phyloP scores from a whole-genome alignment of 1,140 invertebrate species.

The Chironomus tepperi region DNA sequence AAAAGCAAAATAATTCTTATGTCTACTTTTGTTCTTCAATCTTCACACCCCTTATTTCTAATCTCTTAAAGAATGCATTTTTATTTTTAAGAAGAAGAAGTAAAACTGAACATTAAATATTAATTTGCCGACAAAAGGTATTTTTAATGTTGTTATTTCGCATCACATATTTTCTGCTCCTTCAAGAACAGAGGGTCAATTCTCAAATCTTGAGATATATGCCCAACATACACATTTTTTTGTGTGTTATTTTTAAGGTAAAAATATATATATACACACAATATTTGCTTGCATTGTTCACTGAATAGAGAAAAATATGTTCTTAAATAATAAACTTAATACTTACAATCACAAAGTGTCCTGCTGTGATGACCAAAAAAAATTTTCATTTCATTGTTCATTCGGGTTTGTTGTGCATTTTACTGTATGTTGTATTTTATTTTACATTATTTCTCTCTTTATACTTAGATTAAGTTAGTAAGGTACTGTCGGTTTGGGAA shows the following conservation, averaged over 20 bases:
- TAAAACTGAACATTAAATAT: background rate
- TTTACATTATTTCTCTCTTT: too few relatives aligned
- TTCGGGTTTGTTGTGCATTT: too few relatives aligned
- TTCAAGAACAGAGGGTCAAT: background rate
- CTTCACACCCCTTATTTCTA: too few relatives aligned
- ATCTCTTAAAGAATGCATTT: too few relatives aligned
- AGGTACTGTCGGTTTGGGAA: too few relatives aligned
- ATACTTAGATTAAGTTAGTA: too few relatives aligned
- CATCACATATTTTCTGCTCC: background rate
- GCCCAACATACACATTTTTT: background rate
- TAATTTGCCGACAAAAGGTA: background rate
- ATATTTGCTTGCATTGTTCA: background rate
- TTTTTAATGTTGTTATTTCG: background rate
- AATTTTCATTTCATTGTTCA: background rate
- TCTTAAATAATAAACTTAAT: constrained; percentile 1
- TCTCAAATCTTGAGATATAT: background rate
- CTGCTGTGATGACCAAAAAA: background rate
- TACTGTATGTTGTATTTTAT: too few relatives aligned
- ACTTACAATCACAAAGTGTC: background rate
- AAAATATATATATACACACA: background rate
- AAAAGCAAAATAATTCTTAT: too few relatives aligned
- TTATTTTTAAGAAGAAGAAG: background rate
- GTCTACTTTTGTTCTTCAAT: too few relatives aligned
- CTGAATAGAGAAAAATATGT: background rate
- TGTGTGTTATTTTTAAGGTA: background rate